phyloP scores from a whole-genome alignment of 1,140 invertebrate species.

The Micrasema longulum region DNA sequence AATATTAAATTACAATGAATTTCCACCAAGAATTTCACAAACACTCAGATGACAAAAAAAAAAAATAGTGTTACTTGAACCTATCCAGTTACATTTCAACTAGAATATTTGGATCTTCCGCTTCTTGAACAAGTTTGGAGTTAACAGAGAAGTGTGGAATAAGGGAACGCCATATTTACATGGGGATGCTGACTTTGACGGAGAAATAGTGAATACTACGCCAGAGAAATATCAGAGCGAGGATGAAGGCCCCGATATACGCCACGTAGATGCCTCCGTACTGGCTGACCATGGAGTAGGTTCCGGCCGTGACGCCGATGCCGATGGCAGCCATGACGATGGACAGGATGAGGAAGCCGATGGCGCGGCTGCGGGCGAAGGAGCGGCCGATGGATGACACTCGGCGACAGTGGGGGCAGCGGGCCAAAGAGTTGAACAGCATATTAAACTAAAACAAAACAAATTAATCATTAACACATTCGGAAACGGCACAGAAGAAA shows the following conservation, averaged over 20 bases:
- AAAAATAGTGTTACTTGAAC: too few relatives aligned
- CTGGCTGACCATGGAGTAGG: constrained; percentile 68
- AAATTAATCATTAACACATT: not conserved
- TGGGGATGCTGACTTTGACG: constrained; percentile 88
- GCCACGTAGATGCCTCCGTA: constrained; percentile 85
- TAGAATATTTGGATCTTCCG: too few relatives aligned
- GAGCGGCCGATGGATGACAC: constrained; percentile 91
- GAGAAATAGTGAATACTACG: constrained; percentile 89
- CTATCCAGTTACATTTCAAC: too few relatives aligned
- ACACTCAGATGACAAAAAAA: too few relatives aligned
- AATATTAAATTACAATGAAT: too few relatives aligned
- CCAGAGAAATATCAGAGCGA: constrained; percentile 78
- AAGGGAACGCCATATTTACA: constrained; percentile 67
- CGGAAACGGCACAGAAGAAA: too few relatives aligned
- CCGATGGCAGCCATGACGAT: constrained; percentile 80
- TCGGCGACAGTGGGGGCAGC: constrained; percentile 95
- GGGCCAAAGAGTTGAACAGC: constrained; percentile 91
- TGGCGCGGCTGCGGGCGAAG: constrained; percentile 83
- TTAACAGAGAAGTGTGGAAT: too few relatives aligned
- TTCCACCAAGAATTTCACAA: too few relatives aligned
- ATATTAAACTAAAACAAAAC: constrained; percentile 86
- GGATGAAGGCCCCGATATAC: constrained; percentile 84
- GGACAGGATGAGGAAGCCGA: constrained; percentile 83
- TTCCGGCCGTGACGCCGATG: constrained; percentile 81
- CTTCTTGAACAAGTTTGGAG: too few relatives aligned